Evolutionary conservation across 2,797 vertebrate species (phyloP).

Genomic region (Chaetodon trifasciatus): DNA sequence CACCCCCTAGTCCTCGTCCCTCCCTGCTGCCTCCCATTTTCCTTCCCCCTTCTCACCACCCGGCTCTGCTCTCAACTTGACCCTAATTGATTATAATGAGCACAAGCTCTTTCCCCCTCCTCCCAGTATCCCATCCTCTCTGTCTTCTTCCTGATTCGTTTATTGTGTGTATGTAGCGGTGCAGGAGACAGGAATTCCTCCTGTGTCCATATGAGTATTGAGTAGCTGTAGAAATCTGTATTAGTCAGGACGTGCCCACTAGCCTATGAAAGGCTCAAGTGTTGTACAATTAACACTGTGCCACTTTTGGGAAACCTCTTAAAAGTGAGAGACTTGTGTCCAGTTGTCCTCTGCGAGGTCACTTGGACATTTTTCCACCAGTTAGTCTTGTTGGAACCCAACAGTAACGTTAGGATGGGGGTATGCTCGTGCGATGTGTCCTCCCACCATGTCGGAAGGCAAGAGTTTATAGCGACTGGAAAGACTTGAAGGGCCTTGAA

Average conservation of each 20-base stretch:
- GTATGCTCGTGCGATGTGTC: neutral
- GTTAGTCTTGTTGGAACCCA: constrained; percentile 1
- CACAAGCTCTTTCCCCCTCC: constrained; percentile 68
- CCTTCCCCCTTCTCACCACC: constrained; percentile 32
- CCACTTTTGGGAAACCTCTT: constrained; percentile 43
- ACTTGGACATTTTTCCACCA: constrained; percentile 19
- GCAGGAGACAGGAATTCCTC: constrained; percentile 48
- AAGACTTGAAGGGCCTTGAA: neutral
- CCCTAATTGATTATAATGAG: constrained; percentile 87
- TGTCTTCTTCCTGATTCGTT: constrained; percentile 59
- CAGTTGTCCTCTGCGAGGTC: constrained; percentile 5
- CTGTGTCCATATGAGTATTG: constrained; percentile 49
- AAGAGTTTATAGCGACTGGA: neutral
- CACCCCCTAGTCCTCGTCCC: constrained; percentile 63
- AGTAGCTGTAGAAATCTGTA: constrained; percentile 45
- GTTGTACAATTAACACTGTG: constrained; percentile 35
- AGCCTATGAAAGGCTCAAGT: constrained; percentile 39
- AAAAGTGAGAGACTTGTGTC: constrained; percentile 25
- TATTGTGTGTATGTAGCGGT: constrained; percentile 35
- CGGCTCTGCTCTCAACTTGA: constrained; percentile 78
- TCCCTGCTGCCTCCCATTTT: constrained; percentile 27
- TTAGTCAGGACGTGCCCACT: constrained; percentile 44
- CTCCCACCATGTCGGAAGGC: neutral
- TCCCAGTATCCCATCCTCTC: constrained; percentile 56
- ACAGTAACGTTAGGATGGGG: neutral